Evolutionary conservation across 2,888 invertebrate species (phyloP), one percentile per base, ranked within the genome.

Genomic region (Pegoplata infirma): DNA sequence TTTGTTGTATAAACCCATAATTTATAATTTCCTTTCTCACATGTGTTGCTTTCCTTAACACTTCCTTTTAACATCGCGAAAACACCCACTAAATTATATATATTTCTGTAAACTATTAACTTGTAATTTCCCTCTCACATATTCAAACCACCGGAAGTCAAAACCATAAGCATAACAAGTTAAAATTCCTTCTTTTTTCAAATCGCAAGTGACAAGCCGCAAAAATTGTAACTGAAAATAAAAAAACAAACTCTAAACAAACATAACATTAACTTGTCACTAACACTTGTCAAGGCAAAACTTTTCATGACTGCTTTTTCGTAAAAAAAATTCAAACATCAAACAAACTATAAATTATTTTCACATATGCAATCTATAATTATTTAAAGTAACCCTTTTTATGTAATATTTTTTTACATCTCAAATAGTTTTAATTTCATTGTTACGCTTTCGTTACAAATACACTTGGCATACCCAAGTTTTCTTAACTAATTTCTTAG

Each of bases 141-240:
- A 53, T 12, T 17, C 55, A 56, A 72, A 58, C 46, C 68, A 69
- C 78, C 78, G 78, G 78, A 78, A 69, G 74, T 78, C 68, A 78
- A 74, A 63, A 32, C 51, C 58, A 44, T 55, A 21, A 69, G 63
- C 56, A 25, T 46, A 73, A 68, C 19, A 14, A 7, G 12, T 49
- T 16, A 23, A 21, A n/a, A 23, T 14, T 25, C 5, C 6, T 14
- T 6, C 23, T 51, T 51, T 51, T 8, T 8, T 12, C 3, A 72
- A 82, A 82, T 81, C 80, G 81, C 76, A 82, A 83, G 82, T 81
- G 83, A 76, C 79, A 83, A 84, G 82, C 81, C 81, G 67, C 81
- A 80, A 80, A 67, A 81, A 51, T 19, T 19, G 5, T 19, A 49
- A 36, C 17, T 61, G 12, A 19, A 23, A 17, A n/a, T n/a, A 44